Conservation (phyloP, 2,888 invertebrate genomes). For the Conus canariensis region DNA sequence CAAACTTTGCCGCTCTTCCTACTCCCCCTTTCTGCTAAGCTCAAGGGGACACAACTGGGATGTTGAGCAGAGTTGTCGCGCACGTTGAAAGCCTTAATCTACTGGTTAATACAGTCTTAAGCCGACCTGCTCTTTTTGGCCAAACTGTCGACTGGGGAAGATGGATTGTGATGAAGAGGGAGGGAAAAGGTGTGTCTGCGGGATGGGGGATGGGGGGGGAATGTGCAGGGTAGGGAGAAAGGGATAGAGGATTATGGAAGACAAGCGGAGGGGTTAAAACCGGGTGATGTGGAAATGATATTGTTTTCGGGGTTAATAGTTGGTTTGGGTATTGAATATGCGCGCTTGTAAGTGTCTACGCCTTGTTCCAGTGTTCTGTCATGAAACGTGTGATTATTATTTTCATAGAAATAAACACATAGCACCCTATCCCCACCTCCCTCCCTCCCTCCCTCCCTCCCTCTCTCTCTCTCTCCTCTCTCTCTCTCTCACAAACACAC, state of each 20-base stretch:
- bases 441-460: neutral
- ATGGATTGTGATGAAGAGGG: constrained; percentile 5
- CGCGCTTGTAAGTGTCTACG: no score
- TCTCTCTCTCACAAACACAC: neutral
- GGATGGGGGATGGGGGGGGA: no score
- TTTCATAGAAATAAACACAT: no score
- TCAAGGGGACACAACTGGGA: neutral
- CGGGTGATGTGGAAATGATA: neutral
- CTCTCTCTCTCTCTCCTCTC: neutral
- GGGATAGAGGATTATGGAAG: neutral
- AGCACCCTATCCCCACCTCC: neutral
- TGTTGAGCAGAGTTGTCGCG: neutral
- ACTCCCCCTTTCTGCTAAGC: neutral
- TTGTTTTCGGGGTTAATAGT: no score
- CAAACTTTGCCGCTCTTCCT: neutral
- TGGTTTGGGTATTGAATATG: no score
- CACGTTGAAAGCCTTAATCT: neutral
- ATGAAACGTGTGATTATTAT: no score
- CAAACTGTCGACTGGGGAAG: constrained; percentile 3
- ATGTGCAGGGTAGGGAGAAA: neutral
- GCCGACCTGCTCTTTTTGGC: constrained; percentile 1
- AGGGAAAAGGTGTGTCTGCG: neutral
- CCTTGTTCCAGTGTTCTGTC: no score
- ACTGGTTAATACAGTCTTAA: constrained; percentile 18
- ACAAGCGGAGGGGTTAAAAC: no score